These are phyloP conservation scores for Cyprinus carpio DNA, from an alignment of 2,113 vertebrate genomes.

Conservation along the genomic window DNA sequence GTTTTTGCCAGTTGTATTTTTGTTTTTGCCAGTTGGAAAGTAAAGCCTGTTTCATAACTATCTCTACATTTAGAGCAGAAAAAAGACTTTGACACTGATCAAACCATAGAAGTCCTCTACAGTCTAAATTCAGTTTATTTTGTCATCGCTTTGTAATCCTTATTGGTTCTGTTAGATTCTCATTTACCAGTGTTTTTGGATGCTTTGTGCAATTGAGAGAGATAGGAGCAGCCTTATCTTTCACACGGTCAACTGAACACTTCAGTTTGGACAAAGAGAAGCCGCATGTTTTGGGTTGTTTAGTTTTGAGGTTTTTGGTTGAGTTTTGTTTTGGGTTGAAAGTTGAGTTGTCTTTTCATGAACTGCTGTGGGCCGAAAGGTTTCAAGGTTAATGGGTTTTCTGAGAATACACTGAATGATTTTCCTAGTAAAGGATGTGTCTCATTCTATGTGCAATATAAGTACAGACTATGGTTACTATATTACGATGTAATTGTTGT, in stretches of 20 bases:
- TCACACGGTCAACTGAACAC: conserved; percentile 30
- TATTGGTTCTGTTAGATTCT: conserved; percentile 31
- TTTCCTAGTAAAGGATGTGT: background rate
- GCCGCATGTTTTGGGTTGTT: too few relatives aligned
- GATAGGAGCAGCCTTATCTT: conserved; percentile 27
- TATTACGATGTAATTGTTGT: background rate
- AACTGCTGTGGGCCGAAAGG: background rate
- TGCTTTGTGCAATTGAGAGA: background rate
- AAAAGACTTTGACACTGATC: background rate
- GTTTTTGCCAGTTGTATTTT: background rate
- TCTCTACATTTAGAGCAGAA: background rate
- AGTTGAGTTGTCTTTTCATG: conserved; percentile 26
- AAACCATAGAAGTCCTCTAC: background rate
- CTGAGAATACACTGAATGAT: conserved; percentile 43
- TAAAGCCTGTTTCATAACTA: background rate
- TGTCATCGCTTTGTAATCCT: conserved; percentile 14
- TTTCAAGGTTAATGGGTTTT: conserved; percentile 50
- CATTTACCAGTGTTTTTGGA: conserved; percentile 25
- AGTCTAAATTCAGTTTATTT: conserved; percentile 15
- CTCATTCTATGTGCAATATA: background rate
- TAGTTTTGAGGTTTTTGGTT: too few relatives aligned
- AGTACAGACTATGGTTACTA: background rate
- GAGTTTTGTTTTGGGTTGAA: too few relatives aligned
- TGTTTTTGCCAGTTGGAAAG: background rate
- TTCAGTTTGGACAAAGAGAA: conserved; percentile 29